A percentile compares a stretch with the other conserved stretches of the same genome.
phyloP scores from a whole-genome alignment of 2,888 invertebrate species.

The Pseudanteris insignis region DNA sequence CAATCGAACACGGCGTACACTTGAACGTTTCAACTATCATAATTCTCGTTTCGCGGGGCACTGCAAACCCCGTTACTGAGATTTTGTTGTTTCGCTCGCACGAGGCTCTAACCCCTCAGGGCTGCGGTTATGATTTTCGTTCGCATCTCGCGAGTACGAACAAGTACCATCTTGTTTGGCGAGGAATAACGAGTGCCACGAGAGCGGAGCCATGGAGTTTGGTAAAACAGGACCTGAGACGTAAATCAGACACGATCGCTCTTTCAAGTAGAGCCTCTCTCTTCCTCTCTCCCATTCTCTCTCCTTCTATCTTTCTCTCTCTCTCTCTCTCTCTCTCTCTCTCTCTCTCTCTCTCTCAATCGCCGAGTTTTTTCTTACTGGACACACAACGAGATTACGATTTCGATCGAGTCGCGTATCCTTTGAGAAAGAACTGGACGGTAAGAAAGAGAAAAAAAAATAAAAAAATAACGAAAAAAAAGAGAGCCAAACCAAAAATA shows the following conservation, averaged over 20 bases:
- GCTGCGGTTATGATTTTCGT: neutral
- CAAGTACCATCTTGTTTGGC: neutral
- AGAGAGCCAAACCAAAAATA: constrained; percentile 4
- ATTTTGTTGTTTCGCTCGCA: too few species aligned
- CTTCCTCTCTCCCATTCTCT: constrained; percentile 37
- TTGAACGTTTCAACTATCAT: too few species aligned
- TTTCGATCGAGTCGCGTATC: constrained; percentile 46
- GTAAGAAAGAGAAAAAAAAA: too few species aligned
- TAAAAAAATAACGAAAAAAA: constrained; percentile 11
- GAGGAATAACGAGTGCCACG: neutral
- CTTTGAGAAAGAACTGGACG: too few species aligned
- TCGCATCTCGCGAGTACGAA: neutral
- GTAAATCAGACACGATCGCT: constrained; percentile 3
- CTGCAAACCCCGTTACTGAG: too few species aligned
- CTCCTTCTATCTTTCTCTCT: too few species aligned
- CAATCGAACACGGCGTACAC: too few species aligned
- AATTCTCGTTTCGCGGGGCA: too few species aligned
- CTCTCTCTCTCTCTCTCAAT: too few species aligned
- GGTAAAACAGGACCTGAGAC: neutral
- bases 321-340: constrained; percentile 39
- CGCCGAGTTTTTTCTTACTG: constrained; percentile 42
- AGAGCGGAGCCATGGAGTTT: neutral
- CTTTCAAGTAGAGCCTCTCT: constrained; percentile 3
- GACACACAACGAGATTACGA: constrained; percentile 52
- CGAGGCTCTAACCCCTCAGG: neutral